Base-by-base conservation (phyloP, 2,888 invertebrate species). In the Yponomeuta evonymella region DNA sequence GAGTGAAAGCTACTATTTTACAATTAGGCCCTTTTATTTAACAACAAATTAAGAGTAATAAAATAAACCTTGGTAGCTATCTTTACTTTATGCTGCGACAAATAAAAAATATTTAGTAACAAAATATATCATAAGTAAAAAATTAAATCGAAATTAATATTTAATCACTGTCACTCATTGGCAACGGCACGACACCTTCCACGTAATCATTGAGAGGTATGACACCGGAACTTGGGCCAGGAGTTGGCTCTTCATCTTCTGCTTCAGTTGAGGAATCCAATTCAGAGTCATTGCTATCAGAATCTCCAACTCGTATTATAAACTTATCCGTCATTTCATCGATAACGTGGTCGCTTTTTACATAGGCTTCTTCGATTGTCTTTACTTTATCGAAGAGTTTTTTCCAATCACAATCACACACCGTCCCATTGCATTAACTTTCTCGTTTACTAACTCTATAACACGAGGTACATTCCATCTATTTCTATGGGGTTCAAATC, bases 391-490 rank as follows among this genome's bases (percentile, higher is more conserved):
- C 51, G 62, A 75, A 75, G 33, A 76, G 70, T 58, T 65, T 71
- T 69, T 70, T 30, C 76, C 77, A 77, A 43, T 76, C 74, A 33
- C n/a, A n/a, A n/a, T n/a, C n/a, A n/a, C n/a, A n/a, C 15, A 3
- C 23, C 71, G 69, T 10, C 73, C 75, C 72, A 75, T 77, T 58
- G 69, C n/a, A 23, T 48, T 43, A 10, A 74, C 73, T 72, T 77
- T 76, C 71, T 74, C 74, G 62, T 74, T 73, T 0, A 77, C 65
- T 6, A 78, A 72, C 4, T 75, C 73, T 8, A 72, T 75, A 10
- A 70, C 70, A 33, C 30, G 23, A 9, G 63, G 36, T 3, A 73
- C 0, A 62, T 72, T 73, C 73, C 72, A 73, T 0, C 73, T 70
- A 73, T 70, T 62, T 74, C 73, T n/a, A 73, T 73, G 0, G 73